These are phyloP conservation scores for Acronicta psi DNA, from an alignment of 2,888 invertebrate species.

Conservation along the genomic window DNA sequence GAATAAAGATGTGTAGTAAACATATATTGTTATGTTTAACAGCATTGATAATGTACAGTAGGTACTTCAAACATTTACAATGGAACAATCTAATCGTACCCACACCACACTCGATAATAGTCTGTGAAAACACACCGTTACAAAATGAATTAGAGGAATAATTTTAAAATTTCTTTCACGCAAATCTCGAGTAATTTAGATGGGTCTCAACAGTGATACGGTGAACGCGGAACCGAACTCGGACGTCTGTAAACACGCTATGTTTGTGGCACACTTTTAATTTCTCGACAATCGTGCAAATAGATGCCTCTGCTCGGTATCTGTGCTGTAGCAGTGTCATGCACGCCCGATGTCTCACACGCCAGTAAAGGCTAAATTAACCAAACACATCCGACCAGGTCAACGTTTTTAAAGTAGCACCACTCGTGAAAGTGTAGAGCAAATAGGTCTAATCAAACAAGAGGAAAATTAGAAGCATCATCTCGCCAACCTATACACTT, in stretches of 20 bases:
- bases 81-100: slow-evolving; percentile 39
- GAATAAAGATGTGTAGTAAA: neutral
- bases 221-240: slow-evolving; percentile 62
- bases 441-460: slow-evolving; percentile 83
- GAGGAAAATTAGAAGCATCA: slow-evolving; percentile 76
- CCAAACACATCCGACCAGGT: slow-evolving; percentile 80
- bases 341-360: slow-evolving; percentile 62
- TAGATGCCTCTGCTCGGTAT: slow-evolving; percentile 61
- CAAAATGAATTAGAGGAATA: slow-evolving; percentile 62
- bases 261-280: slow-evolving; percentile 78
- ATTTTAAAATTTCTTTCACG: slow-evolving; percentile 62
- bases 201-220: slow-evolving; percentile 59
- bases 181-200: slow-evolving; percentile 68
- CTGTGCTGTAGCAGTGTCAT: slow-evolving; percentile 58
- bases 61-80: slow-evolving; percentile 40
- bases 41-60: slow-evolving; percentile 15
- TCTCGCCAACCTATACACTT: slow-evolving; percentile 64
- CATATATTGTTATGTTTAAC: neutral
- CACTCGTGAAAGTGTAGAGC: slow-evolving; percentile 83
- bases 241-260: slow-evolving; percentile 72
- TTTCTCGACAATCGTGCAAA: slow-evolving; percentile 72
- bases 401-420: slow-evolving; percentile 86
- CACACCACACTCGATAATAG: slow-evolving; percentile 54
- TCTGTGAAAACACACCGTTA: slow-evolving; percentile 63
- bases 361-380: slow-evolving; percentile 75